Evolutionary conservation across 2,113 vertebrate species (phyloP).

Genomic region (Hiodon alosoides): DNA sequence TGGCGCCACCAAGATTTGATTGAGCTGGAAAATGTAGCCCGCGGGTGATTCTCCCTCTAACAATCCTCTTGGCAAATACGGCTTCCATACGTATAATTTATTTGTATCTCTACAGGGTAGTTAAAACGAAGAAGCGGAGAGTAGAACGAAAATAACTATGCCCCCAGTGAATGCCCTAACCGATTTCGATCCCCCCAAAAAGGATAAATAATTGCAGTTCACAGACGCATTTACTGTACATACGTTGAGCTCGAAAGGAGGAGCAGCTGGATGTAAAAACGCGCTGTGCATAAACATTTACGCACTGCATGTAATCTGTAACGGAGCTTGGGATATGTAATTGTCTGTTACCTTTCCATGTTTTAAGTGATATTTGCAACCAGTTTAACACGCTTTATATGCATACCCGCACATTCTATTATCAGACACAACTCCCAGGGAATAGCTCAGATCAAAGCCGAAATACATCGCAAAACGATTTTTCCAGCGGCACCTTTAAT

Average conservation of each 20-base stretch:
- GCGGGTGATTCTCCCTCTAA: constrained; percentile 58
- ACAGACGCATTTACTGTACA: neutral
- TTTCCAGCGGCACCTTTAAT: constrained; percentile 14
- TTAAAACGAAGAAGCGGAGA: constrained; percentile 40
- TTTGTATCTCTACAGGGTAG: constrained; percentile 47
- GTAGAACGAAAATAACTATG: constrained; percentile 22
- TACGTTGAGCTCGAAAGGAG: neutral
- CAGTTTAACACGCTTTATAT: constrained; percentile 13
- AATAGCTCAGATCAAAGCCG: constrained; percentile 20
- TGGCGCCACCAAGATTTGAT: constrained; percentile 60
- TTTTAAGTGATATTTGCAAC: neutral
- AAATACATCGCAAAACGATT: neutral
- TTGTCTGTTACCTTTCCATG: neutral
- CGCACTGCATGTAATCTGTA: neutral
- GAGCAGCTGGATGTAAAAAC: neutral
- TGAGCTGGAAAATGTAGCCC: constrained; percentile 55
- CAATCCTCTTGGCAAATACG: constrained; percentile 56
- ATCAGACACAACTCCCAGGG: constrained; percentile 3
- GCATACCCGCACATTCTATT: constrained; percentile 10
- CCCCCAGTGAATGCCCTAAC: neutral
- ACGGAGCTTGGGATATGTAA: neutral
- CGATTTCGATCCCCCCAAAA: neutral
- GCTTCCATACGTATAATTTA: constrained; percentile 59
- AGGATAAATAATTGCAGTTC: constrained; percentile 3
- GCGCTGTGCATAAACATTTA: neutral